phyloP scores from a whole-genome alignment of 2,888 invertebrate species.

The Pristionchus maxplancki region DNA sequence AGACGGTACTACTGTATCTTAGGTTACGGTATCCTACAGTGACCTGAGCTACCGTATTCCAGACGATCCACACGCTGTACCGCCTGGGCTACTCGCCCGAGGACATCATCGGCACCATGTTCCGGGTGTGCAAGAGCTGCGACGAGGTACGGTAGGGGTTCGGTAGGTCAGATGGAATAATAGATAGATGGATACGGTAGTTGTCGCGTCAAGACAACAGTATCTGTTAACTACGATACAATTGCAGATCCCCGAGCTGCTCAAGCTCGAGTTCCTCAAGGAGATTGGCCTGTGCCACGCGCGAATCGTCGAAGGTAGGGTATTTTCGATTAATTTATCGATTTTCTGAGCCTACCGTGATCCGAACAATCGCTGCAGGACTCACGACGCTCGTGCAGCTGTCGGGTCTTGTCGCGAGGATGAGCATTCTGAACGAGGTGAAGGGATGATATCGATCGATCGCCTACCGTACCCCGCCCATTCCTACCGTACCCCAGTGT shows the following conservation, averaged over 20 bases:
- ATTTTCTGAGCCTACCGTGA: not conserved
- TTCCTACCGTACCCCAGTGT: too few species aligned
- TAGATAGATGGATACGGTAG: too few species aligned
- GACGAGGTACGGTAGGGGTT: slow-evolving; percentile 54
- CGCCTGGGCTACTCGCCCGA: slow-evolving; percentile 93
- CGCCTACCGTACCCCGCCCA: slow-evolving; percentile 41
- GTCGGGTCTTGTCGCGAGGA: slow-evolving; percentile 89
- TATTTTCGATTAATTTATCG: not conserved
- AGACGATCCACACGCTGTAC: slow-evolving; percentile 49
- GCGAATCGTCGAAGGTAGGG: slow-evolving; percentile 88
- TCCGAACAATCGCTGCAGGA: slow-evolving; percentile 76
- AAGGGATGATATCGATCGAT: not conserved
- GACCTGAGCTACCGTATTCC: too few species aligned
- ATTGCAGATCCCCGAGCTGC: slow-evolving; percentile 85
- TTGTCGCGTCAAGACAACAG: too few species aligned
- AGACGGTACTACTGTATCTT: too few species aligned
- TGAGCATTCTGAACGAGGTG: slow-evolving; percentile 81
- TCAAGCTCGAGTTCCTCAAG: slow-evolving; percentile 89
- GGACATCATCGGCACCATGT: slow-evolving; percentile 95
- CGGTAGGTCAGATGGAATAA: too few species aligned
- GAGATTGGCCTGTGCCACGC: slow-evolving; percentile 93
- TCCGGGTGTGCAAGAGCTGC: slow-evolving; percentile 92
- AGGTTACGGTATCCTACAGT: too few species aligned
- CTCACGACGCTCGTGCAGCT: slow-evolving; percentile 81
- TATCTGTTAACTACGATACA: not conserved